These are phyloP conservation scores for Galerucella nymphaeae DNA, from an alignment of 2,888 invertebrate species.

Conservation along the genomic window DNA sequence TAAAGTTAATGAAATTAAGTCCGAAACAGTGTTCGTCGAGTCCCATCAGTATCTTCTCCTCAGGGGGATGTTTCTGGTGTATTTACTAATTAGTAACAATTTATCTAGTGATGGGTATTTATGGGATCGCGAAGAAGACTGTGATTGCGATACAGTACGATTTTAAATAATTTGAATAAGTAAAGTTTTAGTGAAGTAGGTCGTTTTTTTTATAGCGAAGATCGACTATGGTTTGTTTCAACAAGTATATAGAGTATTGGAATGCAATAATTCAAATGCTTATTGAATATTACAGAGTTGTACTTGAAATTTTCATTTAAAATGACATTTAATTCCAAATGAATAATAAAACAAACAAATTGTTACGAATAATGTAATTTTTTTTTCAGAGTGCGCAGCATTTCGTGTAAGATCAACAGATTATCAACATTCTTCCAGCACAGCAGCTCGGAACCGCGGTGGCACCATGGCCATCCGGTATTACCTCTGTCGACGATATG, in stretches of 20 bases:
- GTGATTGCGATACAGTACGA: background rate
- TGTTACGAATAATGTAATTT: constrained; percentile 12
- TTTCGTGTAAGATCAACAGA: constrained; percentile 44
- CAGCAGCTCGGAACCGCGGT: constrained; percentile 81
- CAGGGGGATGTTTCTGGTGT: constrained; percentile 22
- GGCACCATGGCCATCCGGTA: constrained; percentile 85
- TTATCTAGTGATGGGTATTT: constrained; percentile 44
- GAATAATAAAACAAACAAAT: background rate
- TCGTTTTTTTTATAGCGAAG: no score
- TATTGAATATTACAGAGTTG: no score
- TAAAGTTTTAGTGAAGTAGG: no score
- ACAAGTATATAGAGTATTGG: no score
- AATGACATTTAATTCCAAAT: background rate
- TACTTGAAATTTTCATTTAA: no score
- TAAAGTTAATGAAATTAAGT: constrained; percentile 59
- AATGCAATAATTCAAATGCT: no score
- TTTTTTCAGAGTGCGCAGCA: background rate
- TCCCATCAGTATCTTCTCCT: constrained; percentile 28
- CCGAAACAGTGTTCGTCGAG: constrained; percentile 42
- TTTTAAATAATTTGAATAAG: background rate
- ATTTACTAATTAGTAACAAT: constrained; percentile 48
- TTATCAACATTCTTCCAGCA: constrained; percentile 79
- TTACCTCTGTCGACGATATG: constrained; percentile 83
- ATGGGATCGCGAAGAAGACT: constrained; percentile 26
- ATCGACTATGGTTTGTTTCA: no score